Base-by-base conservation (phyloP, 2,888 invertebrate species). In the Lithodes maja region DNA sequence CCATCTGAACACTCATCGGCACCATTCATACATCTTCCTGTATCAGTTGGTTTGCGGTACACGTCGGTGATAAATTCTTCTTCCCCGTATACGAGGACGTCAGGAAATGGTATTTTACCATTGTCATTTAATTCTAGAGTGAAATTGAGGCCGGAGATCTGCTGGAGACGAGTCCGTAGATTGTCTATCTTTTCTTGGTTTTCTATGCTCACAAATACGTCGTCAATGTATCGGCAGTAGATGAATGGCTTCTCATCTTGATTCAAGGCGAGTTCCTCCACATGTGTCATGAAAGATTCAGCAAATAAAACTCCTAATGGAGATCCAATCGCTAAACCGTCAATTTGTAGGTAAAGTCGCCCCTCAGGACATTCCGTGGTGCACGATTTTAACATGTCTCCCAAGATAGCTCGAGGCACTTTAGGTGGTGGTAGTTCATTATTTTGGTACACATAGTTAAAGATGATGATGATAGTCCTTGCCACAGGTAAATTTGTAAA, bases 401-500 rank as follows among this genome's bases (percentile, higher is more conserved):
- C n/a, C 12, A 5, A 12, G 5, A 74, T 17, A 33, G 5, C n/a
- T 74, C 74, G 5, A 5, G 33, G 33, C n/a, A 74, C 7, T n/a
- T 74, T 74, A 5, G 74, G 74, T 3, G 74, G n/a, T 15, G 12
- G n/a, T 33, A 15, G 17, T n/a, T 74, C 74, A 74, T 3, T 15
- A n/a, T 74, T 15, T 5, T 33, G 12, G 33, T 74, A 33, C 5
- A n/a, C n/a, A 74, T 15, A 74, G 5, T 74, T 5, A 15, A 17
- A 74, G n/a, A 74, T 74, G 7, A 74, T 74, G 3, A 15, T n/a
- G n/a, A 74, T n/a, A 12, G 74, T n/a, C 74, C 74, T 74, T 74
- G 5, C 74, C 7, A 74, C 74, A 12, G 74, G 74, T n/a, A 5
- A 7, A 74, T 74, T 74, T 5, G 74, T 12, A n/a, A 74, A 74